Evolutionary conservation across 2,113 vertebrate genomes (phyloP), one percentile per base, ranked within the genome.

Genomic region (Microcebus lehilahytsara): DNA sequence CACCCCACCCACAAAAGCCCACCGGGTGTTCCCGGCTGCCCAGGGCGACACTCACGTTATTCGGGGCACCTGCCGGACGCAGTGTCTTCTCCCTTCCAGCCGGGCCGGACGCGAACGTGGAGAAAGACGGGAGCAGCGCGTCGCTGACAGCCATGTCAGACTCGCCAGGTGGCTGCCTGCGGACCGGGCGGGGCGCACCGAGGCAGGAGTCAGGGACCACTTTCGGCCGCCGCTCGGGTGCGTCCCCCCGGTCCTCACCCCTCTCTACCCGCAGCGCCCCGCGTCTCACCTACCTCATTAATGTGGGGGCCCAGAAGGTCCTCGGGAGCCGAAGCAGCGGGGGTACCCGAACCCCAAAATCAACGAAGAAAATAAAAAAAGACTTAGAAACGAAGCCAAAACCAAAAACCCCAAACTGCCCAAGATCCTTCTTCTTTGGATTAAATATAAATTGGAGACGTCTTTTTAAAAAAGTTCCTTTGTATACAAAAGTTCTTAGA

Each of bases 91-190:
- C 99, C 97, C 99, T 99, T 98, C 98, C 98, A 86, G 98, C 97
- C 89, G 99, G 98, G 96, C 98, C 99, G 97, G 99, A 99, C 97
- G 99, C 98, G 96, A 99, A 99, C 96, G 99, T 99, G 97, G 99
- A 99, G 98, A 99, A 99, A 94, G 99, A 99, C 49, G 99, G 99
- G 95, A 99, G 98, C 89, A 99, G 99, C 5, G 99, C 99, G 96
- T 99, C 99, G 98, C 99, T 99, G 98, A 99, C 99, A 97, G 99
- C 99, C 99, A 99, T 99, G 98, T 99, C 99, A 97, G 99, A 99
- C 98, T 99, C 99, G 98, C 99, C 99, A 98, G 99, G 98, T 98
- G 99, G 99, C 98, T 99, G 99, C 99, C 99, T 99, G 98, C 90
- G 88, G 62, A 84, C 86, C 97, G 93, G 96, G 85, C 46, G 78